Conservation (phyloP, 2,113 vertebrate species). For the Morphnarchus princeps region DNA sequence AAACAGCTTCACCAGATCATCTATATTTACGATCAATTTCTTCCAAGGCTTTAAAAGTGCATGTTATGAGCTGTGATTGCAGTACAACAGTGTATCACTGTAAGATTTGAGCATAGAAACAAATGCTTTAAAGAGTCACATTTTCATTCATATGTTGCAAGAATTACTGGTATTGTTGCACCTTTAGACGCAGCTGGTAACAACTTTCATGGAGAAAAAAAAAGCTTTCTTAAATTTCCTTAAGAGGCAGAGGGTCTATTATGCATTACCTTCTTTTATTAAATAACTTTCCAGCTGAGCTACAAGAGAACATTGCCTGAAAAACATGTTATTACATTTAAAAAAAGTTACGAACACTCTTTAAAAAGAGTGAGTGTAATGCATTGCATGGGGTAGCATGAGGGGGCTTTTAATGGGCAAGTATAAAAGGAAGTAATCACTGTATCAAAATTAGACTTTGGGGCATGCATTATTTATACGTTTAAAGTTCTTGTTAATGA, state of each 20-base stretch:
- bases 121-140: not conserved
- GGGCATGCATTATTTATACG: not conserved
- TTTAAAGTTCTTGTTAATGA: not conserved
- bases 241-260: not conserved
- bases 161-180: not conserved
- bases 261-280: not conserved
- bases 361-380: not conserved
- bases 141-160: not conserved
- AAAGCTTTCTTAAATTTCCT: not conserved
- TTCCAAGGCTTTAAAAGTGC: not conserved
- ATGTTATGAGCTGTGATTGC: not conserved
- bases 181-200: not conserved
- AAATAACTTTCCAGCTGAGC: not conserved
- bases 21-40: not conserved
- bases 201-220: not conserved
- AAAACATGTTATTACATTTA: not conserved
- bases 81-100: not conserved
- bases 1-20: not conserved
- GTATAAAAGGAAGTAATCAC: not conserved
- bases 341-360: not conserved
- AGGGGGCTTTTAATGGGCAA: not conserved
- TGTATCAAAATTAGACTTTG: constrained; percentile 1
- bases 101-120: not conserved
- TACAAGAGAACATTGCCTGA: not conserved
- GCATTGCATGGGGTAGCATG: not conserved